Conservation (phyloP, 2,797 vertebrate species). For the Pteronotus mesoamericanus region DNA sequence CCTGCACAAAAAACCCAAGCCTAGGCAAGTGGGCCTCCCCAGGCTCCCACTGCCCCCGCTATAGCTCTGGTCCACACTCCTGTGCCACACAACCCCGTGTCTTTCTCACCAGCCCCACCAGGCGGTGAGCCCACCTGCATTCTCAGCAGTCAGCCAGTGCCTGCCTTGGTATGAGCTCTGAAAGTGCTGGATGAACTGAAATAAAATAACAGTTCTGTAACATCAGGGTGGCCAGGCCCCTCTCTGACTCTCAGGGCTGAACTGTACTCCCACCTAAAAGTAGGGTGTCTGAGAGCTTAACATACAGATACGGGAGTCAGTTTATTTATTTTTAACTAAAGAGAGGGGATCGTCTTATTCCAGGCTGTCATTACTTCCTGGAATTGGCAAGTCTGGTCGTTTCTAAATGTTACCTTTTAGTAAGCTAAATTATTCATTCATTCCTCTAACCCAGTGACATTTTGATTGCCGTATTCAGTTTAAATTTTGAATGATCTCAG, state of each 20-base stretch:
- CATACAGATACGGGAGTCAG: not conserved
- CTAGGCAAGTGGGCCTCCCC: not conserved
- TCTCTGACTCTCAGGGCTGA: not conserved
- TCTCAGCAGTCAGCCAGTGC: no score
- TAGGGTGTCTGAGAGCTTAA: not conserved
- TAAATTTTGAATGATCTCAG: constrained; percentile 59
- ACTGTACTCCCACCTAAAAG: not conserved
- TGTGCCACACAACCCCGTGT: accelerated
- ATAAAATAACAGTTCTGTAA: not conserved
- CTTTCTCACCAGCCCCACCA: not conserved
- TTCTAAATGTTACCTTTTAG: constrained; percentile 67
- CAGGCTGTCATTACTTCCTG: constrained; percentile 42
- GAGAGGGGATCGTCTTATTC: not conserved
- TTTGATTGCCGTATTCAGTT: constrained; percentile 46
- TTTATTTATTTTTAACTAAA: constrained; percentile 1
- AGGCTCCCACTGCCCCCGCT: not conserved
- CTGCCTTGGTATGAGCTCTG: not conserved
- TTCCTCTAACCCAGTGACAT: constrained; percentile 19
- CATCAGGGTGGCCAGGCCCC: not conserved
- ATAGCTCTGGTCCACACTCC: no score
- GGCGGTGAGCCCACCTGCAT: not conserved
- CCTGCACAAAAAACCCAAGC: not conserved
- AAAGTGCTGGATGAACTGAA: not conserved
- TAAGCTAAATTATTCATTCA: constrained; percentile 56
- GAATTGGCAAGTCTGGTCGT: constrained; percentile 61